Evolutionary conservation across 1,140 invertebrate genomes (phyloP), one percentile per base, ranked within the genome.

Genomic region (Epicauta chinensis): DNA sequence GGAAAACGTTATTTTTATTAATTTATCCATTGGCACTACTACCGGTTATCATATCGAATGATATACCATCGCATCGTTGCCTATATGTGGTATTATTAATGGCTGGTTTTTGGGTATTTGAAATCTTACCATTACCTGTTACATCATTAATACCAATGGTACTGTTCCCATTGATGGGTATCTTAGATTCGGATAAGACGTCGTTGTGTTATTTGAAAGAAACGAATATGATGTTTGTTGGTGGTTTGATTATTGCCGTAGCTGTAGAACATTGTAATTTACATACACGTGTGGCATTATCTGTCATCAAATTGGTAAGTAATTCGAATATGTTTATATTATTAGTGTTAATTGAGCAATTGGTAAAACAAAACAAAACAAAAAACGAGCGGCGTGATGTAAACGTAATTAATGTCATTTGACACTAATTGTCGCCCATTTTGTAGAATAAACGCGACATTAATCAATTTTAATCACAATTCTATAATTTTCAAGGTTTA

Each of bases 201-300:
- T 85, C 82, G 48, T 70, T 75, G 2, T 78, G 83, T 35, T 91
- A 91, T 60, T 81, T 91, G 71, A 89, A 87, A 72, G 88, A 93
- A 57, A 89, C 88, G 0, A 90, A 90, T 63, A 87, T 93, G 77
- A 84, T 94, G 75, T 94, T 87, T 63, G 77, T 87, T 67, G 84
- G 83, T 7, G 84, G 85, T 15, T 66, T 95, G 43, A 81, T 93
- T 59, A 82, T 93, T 16, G 91, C 92, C 1, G 77, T 91, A 5
- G 87, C 88, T 0, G 83, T 94, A 2, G 89, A 95, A 72, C 82
- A 91, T 60, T 85, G 84, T 48, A 83, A 88, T 64, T 69, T 95
- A 3, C 91, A 95, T 56, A 83, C 86, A 63, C 75, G 92, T 50
- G 81, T 95, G 1, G 91, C 91, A 0, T 69, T 95, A 14, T 79